Evolutionary conservation across 2,888 invertebrate species (phyloP), one percentile per base, ranked within the genome.

Genomic region (Nemurella pictetii): DNA sequence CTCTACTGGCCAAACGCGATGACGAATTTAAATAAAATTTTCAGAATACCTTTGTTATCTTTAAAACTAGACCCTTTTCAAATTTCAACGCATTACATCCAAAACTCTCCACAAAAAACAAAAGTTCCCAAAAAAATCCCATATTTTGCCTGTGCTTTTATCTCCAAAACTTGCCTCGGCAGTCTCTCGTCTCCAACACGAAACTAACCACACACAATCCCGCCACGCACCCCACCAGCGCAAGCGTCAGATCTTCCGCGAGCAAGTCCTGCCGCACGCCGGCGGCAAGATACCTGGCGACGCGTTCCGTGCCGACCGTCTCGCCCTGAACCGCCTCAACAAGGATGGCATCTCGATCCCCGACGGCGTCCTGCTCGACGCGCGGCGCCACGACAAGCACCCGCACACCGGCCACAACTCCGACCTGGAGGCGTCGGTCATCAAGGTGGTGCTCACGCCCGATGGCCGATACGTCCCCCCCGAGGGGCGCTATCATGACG

Each of bases 251-350:
- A 91, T 94, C 87, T 94, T 92, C 89, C 91, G 94, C 26, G 94
- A 94, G 87, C 92, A 94, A 88, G 91, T 94, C 26, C 88, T 93
- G 80, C 94, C 94, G 9, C 92, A 92, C 87, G 90, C 91, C 55
- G 94, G 94, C 72, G 94, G 94, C 0, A 93, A 93, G 89, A 93
- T 94, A 87, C 94, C 94, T 0, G 93, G 93, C 85, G 92, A 92
- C 75, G 94, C 94, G 7, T 94, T 94, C 87, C 90, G 91, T 86
- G 91, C 92, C 0, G 93, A 93, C 89, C 91, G 94, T 15, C 89
- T 94, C 80, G 91, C 92, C 74, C 89, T 94, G 55, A 94, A 94
- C 89, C 91, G 92, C 77, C 89, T 94, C 75, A 93, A 94, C 89
- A 93, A 93, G 87, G 92, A 93, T 87, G 94, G 94, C 27, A 92